Percentiles rank a stretch among this genome's conserved stretches.
phyloP scores from a whole-genome alignment of 2,797 vertebrate species.

The Gallirallus australis region DNA sequence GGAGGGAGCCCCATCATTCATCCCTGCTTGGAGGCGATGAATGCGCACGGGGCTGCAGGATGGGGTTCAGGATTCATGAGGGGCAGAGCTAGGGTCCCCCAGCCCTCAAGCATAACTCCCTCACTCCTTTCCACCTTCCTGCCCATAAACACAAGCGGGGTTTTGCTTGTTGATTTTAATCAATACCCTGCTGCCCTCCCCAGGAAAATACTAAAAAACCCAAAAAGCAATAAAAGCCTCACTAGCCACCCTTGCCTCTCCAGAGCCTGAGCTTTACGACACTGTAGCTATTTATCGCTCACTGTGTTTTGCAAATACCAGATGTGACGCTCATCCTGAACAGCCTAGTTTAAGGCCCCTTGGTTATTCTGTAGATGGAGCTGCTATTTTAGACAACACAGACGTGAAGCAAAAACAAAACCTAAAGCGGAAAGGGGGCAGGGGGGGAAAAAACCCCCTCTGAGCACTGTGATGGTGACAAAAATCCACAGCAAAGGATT shows the following conservation, averaged over 20 bases:
- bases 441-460: neutral
- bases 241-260: neutral
- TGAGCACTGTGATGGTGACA: neutral
- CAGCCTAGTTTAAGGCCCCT: neutral
- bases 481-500: neutral
- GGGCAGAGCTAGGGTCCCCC: neutral
- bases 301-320: conserved; percentile 46
- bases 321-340: conserved; percentile 39
- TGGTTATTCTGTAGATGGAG: conserved; percentile 40
- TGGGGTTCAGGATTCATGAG: neutral
- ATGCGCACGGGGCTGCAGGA: neutral
- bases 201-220: neutral
- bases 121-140: neutral
- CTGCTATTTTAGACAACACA: conserved; percentile 56
- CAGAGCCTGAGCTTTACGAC: neutral
- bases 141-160: neutral
- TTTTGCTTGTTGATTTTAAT: neutral
- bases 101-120: neutral
- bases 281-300: neutral
- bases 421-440: neutral
- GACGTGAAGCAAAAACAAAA: neutral
- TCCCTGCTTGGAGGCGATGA: rapidly evolving
- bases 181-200: neutral
- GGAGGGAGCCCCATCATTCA: rapidly evolving
- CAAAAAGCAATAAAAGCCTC: neutral